Conservation (phyloP, 2,888 invertebrate genomes). For the Cephus rjabovi region DNA sequence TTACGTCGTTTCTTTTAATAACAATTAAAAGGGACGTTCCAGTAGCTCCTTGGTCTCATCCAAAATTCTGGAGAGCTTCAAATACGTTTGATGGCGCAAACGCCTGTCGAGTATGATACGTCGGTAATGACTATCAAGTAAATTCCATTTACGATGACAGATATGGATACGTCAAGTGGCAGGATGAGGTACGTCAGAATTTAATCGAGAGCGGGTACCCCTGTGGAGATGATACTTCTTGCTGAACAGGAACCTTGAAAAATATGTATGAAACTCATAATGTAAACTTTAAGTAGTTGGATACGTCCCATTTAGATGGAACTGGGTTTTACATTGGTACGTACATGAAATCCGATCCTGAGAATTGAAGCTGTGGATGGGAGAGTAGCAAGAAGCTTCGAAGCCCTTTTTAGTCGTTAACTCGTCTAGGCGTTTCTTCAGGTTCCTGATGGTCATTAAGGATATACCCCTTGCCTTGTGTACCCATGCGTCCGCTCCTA, state of each 20-base stretch:
- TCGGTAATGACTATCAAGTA: neutral
- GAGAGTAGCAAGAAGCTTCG: neutral
- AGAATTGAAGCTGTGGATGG: neutral
- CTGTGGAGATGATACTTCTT: neutral
- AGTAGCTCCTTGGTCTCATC: too few relatives aligned
- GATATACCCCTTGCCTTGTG: neutral
- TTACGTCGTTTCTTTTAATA: neutral
- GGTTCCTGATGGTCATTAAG: neutral
- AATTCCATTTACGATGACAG: neutral
- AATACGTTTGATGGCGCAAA: neutral
- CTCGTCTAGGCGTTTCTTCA: neutral
- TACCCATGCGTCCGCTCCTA: neutral
- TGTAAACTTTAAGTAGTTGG: neutral
- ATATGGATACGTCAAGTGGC: neutral
- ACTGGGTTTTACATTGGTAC: neutral
- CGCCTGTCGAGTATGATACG: neutral
- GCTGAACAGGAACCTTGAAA: too few relatives aligned
- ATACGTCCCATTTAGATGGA: neutral
- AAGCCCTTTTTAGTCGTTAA: neutral
- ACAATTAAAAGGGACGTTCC: neutral
- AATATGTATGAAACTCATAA: neutral
- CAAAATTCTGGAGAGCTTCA: neutral
- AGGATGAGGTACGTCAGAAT: neutral
- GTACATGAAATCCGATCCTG: neutral
- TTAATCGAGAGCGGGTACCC: neutral